Evolutionary conservation across 2,113 vertebrate species (phyloP), one percentile per base, ranked within the genome.

Genomic region (Mola mola): DNA sequence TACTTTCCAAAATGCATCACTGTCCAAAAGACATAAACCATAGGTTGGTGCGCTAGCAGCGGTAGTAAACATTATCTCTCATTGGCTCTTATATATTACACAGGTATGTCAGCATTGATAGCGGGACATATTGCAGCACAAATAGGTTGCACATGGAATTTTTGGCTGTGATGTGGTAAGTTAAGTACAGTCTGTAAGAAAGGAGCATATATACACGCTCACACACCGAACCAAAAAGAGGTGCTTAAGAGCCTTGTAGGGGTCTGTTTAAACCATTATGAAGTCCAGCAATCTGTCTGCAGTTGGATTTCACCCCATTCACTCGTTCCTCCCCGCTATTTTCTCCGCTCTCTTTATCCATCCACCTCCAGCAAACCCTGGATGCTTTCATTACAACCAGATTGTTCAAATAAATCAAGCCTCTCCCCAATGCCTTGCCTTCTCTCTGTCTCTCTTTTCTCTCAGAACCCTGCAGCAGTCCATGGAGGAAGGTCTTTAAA

Each of bases 221-320:
- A 51, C 52, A 48, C 55, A 46, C 28, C 26, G 25, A 52, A 36
- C 20, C 5, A 1, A n/a, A n/a, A n/a, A n/a, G 1, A 21, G 41
- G 61, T 66, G 10, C 8, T 49, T 66, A 33, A 60, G 37, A 48
- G 43, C 4, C 37, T 64, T 55, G 38, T 22, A 68, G 25, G n/a
- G 68, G 75, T 49, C 72, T 25, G 31, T 81, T 80, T 78, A 69
- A 88, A 50, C 33, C 53, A 78, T 85, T 87, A 89, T 86, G 83
- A 85, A 43, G 70, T 80, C 68, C 70, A 83, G 73, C 63, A 74
- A 89, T 91, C 87, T 82, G 88, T 88, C 78, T 87, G 77, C 77
- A 75, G 78, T 79, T 82, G 73, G 58, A 67, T 79, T 74, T 68
- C 58, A 64, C 44, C 49, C 66, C 56, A 47, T 73, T 68, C 64